These are phyloP conservation scores for Heterotilapia buettikoferi DNA, from an alignment of 2,113 vertebrate species.

Conservation along the genomic window DNA sequence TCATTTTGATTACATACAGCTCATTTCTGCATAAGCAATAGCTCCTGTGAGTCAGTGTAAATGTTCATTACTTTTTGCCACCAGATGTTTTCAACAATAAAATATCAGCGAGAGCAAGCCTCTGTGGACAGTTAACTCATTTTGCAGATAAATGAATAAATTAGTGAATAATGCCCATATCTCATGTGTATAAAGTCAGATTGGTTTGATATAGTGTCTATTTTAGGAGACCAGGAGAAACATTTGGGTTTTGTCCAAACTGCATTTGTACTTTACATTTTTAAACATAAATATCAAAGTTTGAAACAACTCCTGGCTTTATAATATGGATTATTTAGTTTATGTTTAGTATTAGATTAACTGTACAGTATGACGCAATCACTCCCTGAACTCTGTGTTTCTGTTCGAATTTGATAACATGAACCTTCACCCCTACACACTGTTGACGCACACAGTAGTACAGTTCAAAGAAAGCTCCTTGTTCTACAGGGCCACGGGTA, in stretches of 20 bases:
- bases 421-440: slow-evolving; percentile 6
- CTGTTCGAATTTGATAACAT: slow-evolving; percentile 29
- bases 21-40: slow-evolving; percentile 57
- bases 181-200: not conserved
- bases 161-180: not conserved
- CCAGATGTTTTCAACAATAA: slow-evolving; percentile 63
- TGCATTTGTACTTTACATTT: not conserved
- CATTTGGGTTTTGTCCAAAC: not conserved
- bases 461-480: not conserved
- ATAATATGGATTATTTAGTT: not conserved
- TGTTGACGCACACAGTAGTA: not conserved
- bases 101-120: slow-evolving; percentile 39
- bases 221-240: not conserved
- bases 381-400: slow-evolving; percentile 17
- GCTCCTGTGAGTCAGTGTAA: slow-evolving; percentile 58
- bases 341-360: not conserved
- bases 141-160: slow-evolving; percentile 27
- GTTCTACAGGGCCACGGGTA: not conserved
- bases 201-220: not conserved
- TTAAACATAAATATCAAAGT: not conserved
- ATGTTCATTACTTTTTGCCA: slow-evolving; percentile 43
- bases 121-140: slow-evolving; percentile 29
- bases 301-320: not conserved
- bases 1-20: slow-evolving; percentile 60
- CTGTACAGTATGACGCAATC: not conserved